A percentile compares a stretch with the other conserved stretches of the same genome.
Conservation (phyloP, 1,140 invertebrate species). For the Lepidostoma basale region DNA sequence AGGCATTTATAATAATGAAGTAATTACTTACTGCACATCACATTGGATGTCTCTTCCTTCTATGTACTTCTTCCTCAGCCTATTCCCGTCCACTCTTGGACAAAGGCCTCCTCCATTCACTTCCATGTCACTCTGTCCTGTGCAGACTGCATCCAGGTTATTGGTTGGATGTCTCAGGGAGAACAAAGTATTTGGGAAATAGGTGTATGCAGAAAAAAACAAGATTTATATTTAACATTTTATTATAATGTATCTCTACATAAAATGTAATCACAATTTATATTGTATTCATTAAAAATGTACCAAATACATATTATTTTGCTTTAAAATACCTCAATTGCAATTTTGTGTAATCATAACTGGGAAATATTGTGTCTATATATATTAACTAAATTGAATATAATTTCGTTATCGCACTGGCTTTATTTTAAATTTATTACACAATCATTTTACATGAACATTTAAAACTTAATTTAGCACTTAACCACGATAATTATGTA, state of each 20-base stretch:
- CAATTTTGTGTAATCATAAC: constrained; percentile 40
- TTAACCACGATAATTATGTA: constrained; percentile 45
- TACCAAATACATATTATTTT: constrained; percentile 44
- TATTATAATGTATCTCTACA: constrained; percentile 47
- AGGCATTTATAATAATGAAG: no score
- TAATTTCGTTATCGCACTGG: constrained; percentile 42
- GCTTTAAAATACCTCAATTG: constrained; percentile 42
- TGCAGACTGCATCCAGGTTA: no score
- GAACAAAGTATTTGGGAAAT: not conserved
- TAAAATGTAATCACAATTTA: constrained; percentile 45
- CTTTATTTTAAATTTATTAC: constrained; percentile 32
- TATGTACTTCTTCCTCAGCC: no score
- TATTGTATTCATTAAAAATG: constrained; percentile 44
- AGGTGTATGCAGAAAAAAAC: not conserved
- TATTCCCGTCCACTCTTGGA: no score
- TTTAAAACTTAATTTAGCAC: constrained; percentile 35
- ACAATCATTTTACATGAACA: constrained; percentile 39
- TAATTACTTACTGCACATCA: no score
- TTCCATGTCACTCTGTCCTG: no score
- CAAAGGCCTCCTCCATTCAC: no score
- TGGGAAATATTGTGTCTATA: constrained; percentile 39
- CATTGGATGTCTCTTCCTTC: no score
- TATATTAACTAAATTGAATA: constrained; percentile 40
- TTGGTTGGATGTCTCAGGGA: no score
- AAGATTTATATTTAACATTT: constrained; percentile 45